A percentile compares a stretch with the other conserved stretches of the same genome.
These are phyloP conservation scores for Rotaria macrura DNA, from an alignment of 2,888 invertebrate genomes.

Conservation along the genomic window DNA sequence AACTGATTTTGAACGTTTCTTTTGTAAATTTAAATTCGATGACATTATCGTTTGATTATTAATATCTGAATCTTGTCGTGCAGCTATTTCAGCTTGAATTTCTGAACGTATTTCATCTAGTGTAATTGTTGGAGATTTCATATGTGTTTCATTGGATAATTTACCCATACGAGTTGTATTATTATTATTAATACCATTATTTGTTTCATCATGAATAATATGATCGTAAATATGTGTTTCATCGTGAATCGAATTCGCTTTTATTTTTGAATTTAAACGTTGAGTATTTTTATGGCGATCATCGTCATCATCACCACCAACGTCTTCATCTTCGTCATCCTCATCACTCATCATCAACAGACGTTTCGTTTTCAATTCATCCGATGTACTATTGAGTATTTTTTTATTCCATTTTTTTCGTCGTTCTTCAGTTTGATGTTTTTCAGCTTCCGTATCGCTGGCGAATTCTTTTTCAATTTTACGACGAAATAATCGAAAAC, in stretches of 20 bases:
- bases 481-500: constrained; percentile 14
- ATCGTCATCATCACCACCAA: neutral
- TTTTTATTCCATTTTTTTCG: constrained; percentile 7
- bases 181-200: neutral
- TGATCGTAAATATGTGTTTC: neutral
- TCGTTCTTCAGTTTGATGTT: constrained; percentile 11
- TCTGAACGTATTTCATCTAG: constrained; percentile 16
- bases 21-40: constrained; percentile 1
- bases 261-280: neutral
- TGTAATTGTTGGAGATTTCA: neutral
- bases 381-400: neutral
- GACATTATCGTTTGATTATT: neutral
- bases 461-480: neutral
- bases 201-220: neutral
- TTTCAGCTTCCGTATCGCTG: neutral
- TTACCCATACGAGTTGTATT: neutral
- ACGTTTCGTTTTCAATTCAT: neutral
- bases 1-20: constrained; percentile 31
- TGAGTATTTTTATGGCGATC: too few relatives aligned
- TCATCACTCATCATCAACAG: constrained; percentile 13
- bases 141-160: neutral
- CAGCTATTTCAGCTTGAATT: constrained; percentile 7
- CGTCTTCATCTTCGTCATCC: neutral
- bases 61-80: neutral
- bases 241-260: neutral